Percentiles rank a stretch among this genome's conserved stretches.
These are phyloP conservation scores for Portunus trituberculatus DNA, from an alignment of 1,140 invertebrate species.

Conservation along the genomic window DNA sequence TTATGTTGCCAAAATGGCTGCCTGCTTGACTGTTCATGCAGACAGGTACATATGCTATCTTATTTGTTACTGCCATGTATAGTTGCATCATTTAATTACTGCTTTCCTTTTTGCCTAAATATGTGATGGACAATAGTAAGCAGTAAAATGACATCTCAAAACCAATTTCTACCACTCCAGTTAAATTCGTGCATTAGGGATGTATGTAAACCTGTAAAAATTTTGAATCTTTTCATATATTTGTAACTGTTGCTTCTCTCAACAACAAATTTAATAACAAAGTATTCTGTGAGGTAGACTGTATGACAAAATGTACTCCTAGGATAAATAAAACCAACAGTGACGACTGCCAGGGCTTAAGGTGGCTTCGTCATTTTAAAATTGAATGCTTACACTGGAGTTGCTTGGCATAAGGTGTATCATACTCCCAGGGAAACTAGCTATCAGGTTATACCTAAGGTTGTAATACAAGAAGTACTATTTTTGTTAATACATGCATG, in stretches of 20 bases:
- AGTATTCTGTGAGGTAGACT: neutral
- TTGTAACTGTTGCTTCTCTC: neutral
- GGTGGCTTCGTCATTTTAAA: neutral
- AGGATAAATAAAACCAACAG: neutral
- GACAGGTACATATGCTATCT: neutral
- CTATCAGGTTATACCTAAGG: slow-evolving; percentile 12
- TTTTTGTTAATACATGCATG: slow-evolving; percentile 23
- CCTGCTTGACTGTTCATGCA: neutral
- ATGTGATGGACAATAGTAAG: no score
- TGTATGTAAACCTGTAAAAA: neutral
- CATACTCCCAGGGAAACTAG: slow-evolving; percentile 18
- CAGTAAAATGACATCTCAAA: no score
- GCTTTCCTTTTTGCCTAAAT: neutral
- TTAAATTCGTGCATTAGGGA: neutral
- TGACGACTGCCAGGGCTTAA: neutral
- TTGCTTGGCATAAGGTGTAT: neutral
- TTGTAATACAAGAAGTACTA: slow-evolving; percentile 1
- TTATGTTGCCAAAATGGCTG: neutral
- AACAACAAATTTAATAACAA: neutral
- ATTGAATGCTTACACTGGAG: neutral
- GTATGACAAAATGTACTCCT: no score
- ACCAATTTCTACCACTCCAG: neutral
- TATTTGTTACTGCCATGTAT: neutral
- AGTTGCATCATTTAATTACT: neutral
- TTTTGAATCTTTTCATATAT: neutral